phyloP scores from a whole-genome alignment of 2,888 invertebrate genomes.

The Steinernema hermaphroditum region DNA sequence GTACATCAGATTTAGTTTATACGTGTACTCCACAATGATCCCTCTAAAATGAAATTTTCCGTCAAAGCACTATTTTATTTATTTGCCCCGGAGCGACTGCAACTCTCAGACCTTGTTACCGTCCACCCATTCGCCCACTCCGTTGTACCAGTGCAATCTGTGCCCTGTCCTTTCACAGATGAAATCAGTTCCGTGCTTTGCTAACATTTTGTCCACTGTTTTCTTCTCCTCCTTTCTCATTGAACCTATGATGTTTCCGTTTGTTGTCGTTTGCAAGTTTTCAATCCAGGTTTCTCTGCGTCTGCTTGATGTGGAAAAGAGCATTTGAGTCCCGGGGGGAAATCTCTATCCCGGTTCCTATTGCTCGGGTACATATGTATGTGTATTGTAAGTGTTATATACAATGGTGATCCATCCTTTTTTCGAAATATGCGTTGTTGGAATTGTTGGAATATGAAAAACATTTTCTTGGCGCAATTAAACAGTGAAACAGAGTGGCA shows the following conservation, averaged over 20 bases:
- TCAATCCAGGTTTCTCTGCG: constrained; percentile 16
- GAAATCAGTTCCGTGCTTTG: not conserved
- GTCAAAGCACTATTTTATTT: constrained; percentile 20
- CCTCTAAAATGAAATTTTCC: not conserved
- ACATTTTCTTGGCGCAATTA: too few relatives aligned
- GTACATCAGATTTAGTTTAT: constrained; percentile 18
- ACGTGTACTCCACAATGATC: constrained; percentile 15
- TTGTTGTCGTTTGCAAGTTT: not conserved
- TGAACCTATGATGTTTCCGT: not conserved
- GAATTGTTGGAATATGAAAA: too few relatives aligned
- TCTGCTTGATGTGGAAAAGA: not conserved
- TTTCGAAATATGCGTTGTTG: not conserved
- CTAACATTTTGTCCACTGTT: not conserved
- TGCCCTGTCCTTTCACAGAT: not conserved
- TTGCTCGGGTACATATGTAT: too few relatives aligned
- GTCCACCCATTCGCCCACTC: not conserved
- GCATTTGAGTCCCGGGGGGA: not conserved
- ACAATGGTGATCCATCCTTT: not conserved
- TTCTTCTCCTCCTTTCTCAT: not conserved
- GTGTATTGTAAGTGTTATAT: not conserved
- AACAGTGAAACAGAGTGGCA: too few relatives aligned
- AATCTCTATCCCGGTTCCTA: too few relatives aligned
- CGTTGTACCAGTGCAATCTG: not conserved
- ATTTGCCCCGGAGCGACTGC: constrained; percentile 11
- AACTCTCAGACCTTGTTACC: constrained; percentile 9